These are phyloP conservation scores for Penaeus vannamei DNA, from an alignment of 1,140 invertebrate genomes.

Conservation along the genomic window DNA sequence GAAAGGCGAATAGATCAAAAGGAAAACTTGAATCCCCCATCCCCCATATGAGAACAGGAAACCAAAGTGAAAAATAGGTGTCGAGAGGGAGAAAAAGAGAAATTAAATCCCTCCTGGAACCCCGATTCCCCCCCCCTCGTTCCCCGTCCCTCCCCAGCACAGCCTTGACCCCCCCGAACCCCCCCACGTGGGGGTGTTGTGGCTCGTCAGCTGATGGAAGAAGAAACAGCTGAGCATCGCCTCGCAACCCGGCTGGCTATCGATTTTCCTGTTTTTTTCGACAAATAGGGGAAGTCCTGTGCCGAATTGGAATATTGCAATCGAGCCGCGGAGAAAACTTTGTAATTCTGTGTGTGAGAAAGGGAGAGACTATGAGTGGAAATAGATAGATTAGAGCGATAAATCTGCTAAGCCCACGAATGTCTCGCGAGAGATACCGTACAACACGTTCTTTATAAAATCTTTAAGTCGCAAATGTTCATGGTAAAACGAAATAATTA, in stretches of 20 bases:
- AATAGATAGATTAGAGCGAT: conserved; percentile 12
- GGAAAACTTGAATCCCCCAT: too few species aligned
- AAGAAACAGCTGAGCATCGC: conserved; percentile 63
- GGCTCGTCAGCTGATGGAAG: conserved; percentile 62
- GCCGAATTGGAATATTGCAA: not conserved
- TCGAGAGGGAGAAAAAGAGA: too few species aligned
- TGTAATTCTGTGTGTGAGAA: too few species aligned
- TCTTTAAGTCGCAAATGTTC: not conserved
- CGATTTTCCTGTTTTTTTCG: conserved; percentile 54
- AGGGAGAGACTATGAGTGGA: too few species aligned
- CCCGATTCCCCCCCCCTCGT: too few species aligned
- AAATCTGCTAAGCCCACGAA: conserved; percentile 56
- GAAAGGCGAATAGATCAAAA: too few species aligned
- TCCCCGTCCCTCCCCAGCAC: not conserved
- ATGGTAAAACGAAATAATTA: not conserved
- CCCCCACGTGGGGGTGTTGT: conserved; percentile 60
- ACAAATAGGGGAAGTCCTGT: not conserved
- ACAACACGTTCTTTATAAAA: conserved; percentile 39
- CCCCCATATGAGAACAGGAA: too few species aligned
- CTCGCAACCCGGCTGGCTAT: conserved; percentile 54
- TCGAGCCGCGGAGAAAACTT: too few species aligned
- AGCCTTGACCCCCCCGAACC: conserved; percentile 38
- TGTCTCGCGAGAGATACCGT: not conserved
- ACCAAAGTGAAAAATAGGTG: too few species aligned
- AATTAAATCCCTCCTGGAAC: too few species aligned